Percentiles rank a stretch among this genome's conserved stretches.
Conservation (phyloP, 1,140 invertebrate genomes). For the Plodia interpunctella region DNA sequence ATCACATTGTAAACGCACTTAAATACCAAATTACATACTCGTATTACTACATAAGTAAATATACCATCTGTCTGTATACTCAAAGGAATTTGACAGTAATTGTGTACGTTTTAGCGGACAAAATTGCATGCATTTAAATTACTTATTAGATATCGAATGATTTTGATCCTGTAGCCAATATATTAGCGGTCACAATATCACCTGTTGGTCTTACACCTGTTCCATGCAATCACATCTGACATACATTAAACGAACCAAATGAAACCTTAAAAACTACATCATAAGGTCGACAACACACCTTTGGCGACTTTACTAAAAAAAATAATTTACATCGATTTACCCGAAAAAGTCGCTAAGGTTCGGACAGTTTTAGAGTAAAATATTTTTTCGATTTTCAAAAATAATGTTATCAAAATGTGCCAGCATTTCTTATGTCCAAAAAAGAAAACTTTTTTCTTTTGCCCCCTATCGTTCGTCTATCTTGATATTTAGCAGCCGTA, state of each 20-base stretch:
- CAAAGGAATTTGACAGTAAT: slow-evolving; percentile 22
- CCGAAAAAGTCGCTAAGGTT: too few relatives aligned
- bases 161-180: slow-evolving; percentile 65
- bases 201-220: slow-evolving; percentile 68
- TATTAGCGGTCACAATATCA: slow-evolving; percentile 68
- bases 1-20: slow-evolving; percentile 16
- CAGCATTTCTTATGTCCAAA: not conserved
- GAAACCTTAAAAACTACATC: slow-evolving; percentile 21
- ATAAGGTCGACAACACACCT: not conserved
- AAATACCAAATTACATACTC: slow-evolving; percentile 23
- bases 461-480: too few relatives aligned
- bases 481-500: too few relatives aligned
- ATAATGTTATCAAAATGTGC: not conserved
- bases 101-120: not conserved
- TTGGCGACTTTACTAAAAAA: too few relatives aligned
- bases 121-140: slow-evolving; percentile 17
- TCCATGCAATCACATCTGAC: slow-evolving; percentile 66
- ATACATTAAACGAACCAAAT: slow-evolving; percentile 19
- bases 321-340: too few relatives aligned
- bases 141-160: slow-evolving; percentile 59
- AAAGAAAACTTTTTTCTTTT: too few relatives aligned
- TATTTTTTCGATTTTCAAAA: slow-evolving; percentile 8
- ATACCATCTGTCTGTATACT: slow-evolving; percentile 16
- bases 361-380: slow-evolving; percentile 44
- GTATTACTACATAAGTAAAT: slow-evolving; percentile 20